phyloP scores from a whole-genome alignment of 2,888 invertebrate genomes.

The Clusia tigrina region DNA sequence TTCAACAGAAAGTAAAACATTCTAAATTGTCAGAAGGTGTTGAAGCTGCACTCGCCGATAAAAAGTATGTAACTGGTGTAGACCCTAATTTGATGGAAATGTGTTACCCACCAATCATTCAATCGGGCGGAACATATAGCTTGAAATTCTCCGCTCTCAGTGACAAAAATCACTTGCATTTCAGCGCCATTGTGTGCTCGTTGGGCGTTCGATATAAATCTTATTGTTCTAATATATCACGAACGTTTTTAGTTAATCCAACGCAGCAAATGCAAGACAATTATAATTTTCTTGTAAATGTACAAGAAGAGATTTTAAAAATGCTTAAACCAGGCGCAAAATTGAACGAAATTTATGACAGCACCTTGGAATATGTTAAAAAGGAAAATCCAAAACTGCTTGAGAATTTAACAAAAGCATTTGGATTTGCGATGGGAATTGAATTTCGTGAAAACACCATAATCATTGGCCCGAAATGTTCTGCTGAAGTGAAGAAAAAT shows the following conservation, averaged over 20 bases:
- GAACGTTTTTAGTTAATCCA: slow-evolving; percentile 96
- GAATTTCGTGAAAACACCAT: slow-evolving; percentile 97
- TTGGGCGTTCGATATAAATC: slow-evolving; percentile 95
- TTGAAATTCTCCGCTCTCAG: slow-evolving; percentile 96
- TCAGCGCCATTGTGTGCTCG: slow-evolving; percentile 94
- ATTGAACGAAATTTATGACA: slow-evolving; percentile 86
- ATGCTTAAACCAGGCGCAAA: slow-evolving; percentile 82
- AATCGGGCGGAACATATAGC: slow-evolving; percentile 97
- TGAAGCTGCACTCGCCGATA: slow-evolving; percentile 91
- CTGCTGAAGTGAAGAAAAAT: slow-evolving; percentile 81
- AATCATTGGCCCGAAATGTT: slow-evolving; percentile 90
- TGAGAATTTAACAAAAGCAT: slow-evolving; percentile 91
- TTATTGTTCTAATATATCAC: slow-evolving; percentile 97
- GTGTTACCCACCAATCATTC: slow-evolving; percentile 99
- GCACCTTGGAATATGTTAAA: slow-evolving; percentile 81
- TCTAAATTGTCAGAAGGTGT: slow-evolving; percentile 93
- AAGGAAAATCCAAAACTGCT: slow-evolving; percentile 85
- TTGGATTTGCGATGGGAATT: slow-evolving; percentile 98
- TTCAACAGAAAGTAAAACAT: slow-evolving; percentile 91
- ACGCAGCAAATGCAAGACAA: slow-evolving; percentile 79
- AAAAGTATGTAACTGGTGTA: slow-evolving; percentile 92
- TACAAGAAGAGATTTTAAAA: slow-evolving; percentile 91
- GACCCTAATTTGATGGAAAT: slow-evolving; percentile 91
- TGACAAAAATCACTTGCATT: slow-evolving; percentile 93
- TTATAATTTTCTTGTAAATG: slow-evolving; percentile 88